phyloP scores from a whole-genome alignment of 2,888 invertebrate genomes.

The Drosophila bunnanda region DNA sequence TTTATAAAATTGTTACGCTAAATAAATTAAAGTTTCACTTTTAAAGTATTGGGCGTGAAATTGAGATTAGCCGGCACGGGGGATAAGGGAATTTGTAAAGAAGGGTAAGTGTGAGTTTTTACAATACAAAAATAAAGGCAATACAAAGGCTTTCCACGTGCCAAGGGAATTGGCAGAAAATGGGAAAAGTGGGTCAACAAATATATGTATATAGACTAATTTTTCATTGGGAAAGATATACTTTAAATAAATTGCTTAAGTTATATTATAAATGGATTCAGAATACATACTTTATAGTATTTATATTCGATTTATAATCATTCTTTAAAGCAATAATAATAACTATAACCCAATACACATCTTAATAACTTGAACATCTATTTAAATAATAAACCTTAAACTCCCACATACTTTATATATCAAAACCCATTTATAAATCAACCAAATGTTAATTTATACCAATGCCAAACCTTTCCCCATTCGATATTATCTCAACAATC shows the following conservation, averaged over 20 bases:
- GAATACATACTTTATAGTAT: too few species aligned
- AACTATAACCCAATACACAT: too few species aligned
- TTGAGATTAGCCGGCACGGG: slow-evolving; percentile 73
- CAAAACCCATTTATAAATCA: slow-evolving; percentile 4
- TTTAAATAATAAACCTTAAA: background rate
- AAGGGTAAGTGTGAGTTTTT: slow-evolving; percentile 16
- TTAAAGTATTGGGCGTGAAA: slow-evolving; percentile 83
- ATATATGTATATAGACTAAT: background rate
- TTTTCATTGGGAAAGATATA: background rate
- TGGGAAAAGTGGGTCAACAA: slow-evolving; percentile 1
- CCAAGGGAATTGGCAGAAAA: slow-evolving; percentile 4
- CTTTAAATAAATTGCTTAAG: background rate
- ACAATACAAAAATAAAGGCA: background rate
- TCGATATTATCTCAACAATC: slow-evolving; percentile 30
- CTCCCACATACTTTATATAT: background rate
- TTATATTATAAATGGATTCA: too few species aligned
- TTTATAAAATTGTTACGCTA: slow-evolving; percentile 83
- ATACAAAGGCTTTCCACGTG: slow-evolving; percentile 22
- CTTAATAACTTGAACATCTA: background rate
- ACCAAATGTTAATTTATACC: slow-evolving; percentile 8
- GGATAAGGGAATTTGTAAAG: slow-evolving; percentile 11
- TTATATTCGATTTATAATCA: too few species aligned
- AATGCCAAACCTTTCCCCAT: slow-evolving; percentile 19
- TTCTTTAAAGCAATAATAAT: too few species aligned
- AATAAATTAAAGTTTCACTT: slow-evolving; percentile 82